A percentile compares a stretch with the other conserved stretches of the same genome.
Evolutionary conservation across 1,140 invertebrate species (phyloP).

Genomic region (Heliconius nattereri): DNA sequence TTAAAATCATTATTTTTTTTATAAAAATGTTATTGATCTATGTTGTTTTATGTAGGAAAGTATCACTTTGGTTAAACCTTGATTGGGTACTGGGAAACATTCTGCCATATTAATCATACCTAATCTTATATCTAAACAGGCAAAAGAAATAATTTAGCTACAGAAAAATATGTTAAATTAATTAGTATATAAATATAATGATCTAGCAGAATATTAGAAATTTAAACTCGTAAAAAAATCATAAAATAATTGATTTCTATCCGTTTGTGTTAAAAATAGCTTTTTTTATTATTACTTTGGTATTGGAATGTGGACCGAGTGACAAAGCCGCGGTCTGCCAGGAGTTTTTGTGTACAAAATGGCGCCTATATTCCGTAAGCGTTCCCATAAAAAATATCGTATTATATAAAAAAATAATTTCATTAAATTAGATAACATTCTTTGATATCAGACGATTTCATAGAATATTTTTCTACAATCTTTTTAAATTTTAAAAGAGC

Average conservation of each 20-base stretch:
- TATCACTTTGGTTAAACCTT: not conserved
- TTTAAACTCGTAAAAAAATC: too few relatives aligned
- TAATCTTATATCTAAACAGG: too few relatives aligned
- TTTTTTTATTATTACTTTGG: not conserved
- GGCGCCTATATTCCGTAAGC: constrained; percentile 49
- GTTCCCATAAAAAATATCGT: constrained; percentile 43
- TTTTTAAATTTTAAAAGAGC: constrained; percentile 75
- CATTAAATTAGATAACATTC: constrained; percentile 67
- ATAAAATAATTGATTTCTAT: too few relatives aligned
- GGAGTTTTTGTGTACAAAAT: constrained; percentile 38
- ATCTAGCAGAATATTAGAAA: too few relatives aligned
- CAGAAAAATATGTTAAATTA: too few relatives aligned
- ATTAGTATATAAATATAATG: too few relatives aligned
- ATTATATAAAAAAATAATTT: constrained; percentile 56
- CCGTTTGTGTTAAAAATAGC: too few relatives aligned
- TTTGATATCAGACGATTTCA: constrained; percentile 69
- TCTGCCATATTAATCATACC: too few relatives aligned
- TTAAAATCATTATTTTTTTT: constrained; percentile 23
- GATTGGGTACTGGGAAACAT: not conserved
- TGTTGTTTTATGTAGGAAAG: constrained; percentile 18
- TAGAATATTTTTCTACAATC: constrained; percentile 80
- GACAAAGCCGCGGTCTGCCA: constrained; percentile 24
- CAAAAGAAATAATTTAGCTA: too few relatives aligned
- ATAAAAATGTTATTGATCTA: constrained; percentile 28
- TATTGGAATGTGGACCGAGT: not conserved